phyloP scores from a whole-genome alignment of 2,113 vertebrate species.

The Etheostoma cragini region DNA sequence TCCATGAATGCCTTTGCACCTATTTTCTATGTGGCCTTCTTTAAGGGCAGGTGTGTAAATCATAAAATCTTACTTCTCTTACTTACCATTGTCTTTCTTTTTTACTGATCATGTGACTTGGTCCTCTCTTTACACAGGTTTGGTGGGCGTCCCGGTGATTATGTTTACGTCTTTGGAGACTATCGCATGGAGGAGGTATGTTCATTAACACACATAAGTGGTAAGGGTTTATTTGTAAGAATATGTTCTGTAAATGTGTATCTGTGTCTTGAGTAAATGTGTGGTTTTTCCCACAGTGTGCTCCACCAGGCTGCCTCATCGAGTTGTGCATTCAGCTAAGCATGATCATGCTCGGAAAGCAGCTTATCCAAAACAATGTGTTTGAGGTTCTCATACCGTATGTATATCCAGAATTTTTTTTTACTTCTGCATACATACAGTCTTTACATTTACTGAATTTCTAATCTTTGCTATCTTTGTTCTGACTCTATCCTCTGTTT shows the following conservation, averaged over 20 bases:
- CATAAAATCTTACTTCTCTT: not conserved
- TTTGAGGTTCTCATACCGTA: slow-evolving; percentile 99
- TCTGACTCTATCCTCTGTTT: not conserved
- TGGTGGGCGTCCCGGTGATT: slow-evolving; percentile 92
- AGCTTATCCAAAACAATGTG: slow-evolving; percentile 97
- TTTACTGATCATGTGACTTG: not conserved
- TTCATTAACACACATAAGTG: not conserved
- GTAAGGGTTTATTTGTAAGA: not conserved
- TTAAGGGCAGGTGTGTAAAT: slow-evolving; percentile 93
- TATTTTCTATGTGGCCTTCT: slow-evolving; percentile 99
- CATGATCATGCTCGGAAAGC: slow-evolving; percentile 99
- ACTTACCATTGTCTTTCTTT: not conserved
- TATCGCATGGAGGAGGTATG: slow-evolving; percentile 96
- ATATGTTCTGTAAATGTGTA: not conserved
- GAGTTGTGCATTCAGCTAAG: slow-evolving; percentile 98
- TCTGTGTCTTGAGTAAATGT: not conserved
- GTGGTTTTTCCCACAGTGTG: slow-evolving; percentile 85
- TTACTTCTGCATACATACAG: no score
- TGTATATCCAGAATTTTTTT: slow-evolving; percentile 67
- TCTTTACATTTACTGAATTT: not conserved
- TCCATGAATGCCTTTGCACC: slow-evolving; percentile 98
- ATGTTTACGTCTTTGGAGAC: slow-evolving; percentile 92
- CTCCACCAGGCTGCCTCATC: slow-evolving; percentile 97
- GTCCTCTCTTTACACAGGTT: slow-evolving; percentile 84
- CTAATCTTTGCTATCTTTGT: not conserved